Conservation (phyloP, 2,113 vertebrate species). For the Atherinomorus stipes region DNA sequence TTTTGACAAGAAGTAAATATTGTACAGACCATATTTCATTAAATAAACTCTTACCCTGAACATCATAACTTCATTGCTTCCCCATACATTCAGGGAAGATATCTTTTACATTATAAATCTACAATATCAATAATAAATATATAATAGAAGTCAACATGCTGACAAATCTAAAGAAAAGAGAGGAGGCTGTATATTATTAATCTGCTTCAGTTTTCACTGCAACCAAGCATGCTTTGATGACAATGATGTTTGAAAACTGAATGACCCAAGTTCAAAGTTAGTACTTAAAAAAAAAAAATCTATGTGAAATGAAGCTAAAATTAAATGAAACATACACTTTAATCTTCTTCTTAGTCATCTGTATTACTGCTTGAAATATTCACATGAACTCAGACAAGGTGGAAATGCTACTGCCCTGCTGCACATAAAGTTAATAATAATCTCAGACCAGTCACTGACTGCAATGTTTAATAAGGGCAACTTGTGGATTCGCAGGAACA, state of each 20-base stretch:
- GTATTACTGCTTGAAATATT: slow-evolving; percentile 51
- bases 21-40: slow-evolving; percentile 46
- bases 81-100: slow-evolving; percentile 13
- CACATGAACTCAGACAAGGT: slow-evolving; percentile 71
- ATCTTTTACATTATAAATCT: slow-evolving; percentile 54
- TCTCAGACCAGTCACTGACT: slow-evolving; percentile 57
- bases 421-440: slow-evolving; percentile 60
- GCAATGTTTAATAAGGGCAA: slow-evolving; percentile 51
- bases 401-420: slow-evolving; percentile 51
- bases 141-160: slow-evolving; percentile 63
- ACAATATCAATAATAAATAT: slow-evolving; percentile 72
- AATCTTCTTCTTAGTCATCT: slow-evolving; percentile 65
- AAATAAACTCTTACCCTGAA: slow-evolving; percentile 38
- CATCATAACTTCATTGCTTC: slow-evolving; percentile 42
- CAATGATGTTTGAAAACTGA: slow-evolving; percentile 74
- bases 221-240: slow-evolving; percentile 64
- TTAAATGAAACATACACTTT: slow-evolving; percentile 70
- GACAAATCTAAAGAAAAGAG: slow-evolving; percentile 49
- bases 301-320: slow-evolving; percentile 72
- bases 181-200: slow-evolving; percentile 69
- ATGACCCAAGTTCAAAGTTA: slow-evolving; percentile 71
- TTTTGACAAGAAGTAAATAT: slow-evolving; percentile 53
- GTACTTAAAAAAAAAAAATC: slow-evolving; percentile 60
- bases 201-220: slow-evolving; percentile 61
- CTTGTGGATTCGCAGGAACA: slow-evolving; percentile 43